A percentile compares a stretch with the other conserved stretches of the same genome.
These are phyloP conservation scores for Cyprinodon diabolis DNA, from an alignment of 2,797 vertebrate genomes.

Conservation along the genomic window DNA sequence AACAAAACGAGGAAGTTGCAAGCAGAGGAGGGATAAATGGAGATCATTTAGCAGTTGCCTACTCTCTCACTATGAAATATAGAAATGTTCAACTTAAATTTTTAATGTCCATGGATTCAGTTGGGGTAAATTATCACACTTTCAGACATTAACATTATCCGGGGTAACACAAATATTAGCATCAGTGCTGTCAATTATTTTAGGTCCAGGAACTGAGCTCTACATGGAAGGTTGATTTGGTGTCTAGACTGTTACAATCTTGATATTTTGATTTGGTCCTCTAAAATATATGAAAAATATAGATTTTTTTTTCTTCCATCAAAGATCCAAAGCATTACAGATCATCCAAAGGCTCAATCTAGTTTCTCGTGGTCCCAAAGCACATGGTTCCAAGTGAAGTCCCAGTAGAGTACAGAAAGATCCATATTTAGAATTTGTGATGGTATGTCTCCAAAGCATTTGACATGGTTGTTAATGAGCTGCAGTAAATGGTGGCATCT, in stretches of 20 bases:
- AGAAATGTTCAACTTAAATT: neutral
- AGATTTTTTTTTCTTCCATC: neutral
- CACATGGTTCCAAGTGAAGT: neutral
- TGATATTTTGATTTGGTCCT: neutral
- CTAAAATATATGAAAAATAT: neutral
- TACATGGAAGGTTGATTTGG: neutral
- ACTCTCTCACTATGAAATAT: neutral
- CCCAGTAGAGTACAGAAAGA: too few relatives aligned
- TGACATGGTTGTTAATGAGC: neutral
- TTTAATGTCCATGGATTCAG: neutral
- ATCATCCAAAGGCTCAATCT: neutral
- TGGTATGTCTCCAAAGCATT: neutral
- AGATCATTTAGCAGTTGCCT: neutral
- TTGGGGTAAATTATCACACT: neutral
- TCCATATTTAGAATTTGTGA: too few relatives aligned
- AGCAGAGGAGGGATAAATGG: neutral
- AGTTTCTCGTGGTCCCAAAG: neutral
- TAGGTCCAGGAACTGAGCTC: neutral
- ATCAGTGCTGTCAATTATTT: neutral
- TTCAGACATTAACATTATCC: neutral
- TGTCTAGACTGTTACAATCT: neutral
- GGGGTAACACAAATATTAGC: neutral
- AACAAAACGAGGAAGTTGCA: neutral
- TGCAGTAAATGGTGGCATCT: too few relatives aligned
- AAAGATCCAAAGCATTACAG: neutral